Base-by-base conservation (phyloP, 2,797 vertebrate species). In the Mormyrops boulengeri region DNA sequence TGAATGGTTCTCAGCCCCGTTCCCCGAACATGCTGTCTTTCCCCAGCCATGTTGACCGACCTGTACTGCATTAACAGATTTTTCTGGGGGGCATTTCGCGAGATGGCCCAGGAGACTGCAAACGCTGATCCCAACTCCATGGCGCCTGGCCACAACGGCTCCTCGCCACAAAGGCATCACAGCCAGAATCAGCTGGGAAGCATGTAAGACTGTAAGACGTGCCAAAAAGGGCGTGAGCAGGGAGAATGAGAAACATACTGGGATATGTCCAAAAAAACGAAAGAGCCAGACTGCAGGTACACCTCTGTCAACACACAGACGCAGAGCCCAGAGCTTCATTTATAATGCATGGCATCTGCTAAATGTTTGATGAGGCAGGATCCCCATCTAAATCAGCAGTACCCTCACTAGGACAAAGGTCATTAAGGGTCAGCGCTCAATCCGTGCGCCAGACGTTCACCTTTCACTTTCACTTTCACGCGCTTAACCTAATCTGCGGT, bases 341-440 rank as follows among this genome's bases (percentile, higher is more conserved):
- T 77, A 88, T 88, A 82, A 90, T 90, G 87, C 17, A 88, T 88
- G 73, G 73, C 38, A 17, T 38, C 41, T 26, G 66, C 57, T 90
- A 88, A 88, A 90, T 90, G 55, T 90, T 88, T 90, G 52, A 90
- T 90, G 86, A 89, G 22, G 6, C 26, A 87, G 86, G 47, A 86
- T 55, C 50, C 73, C 53, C 77, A 6, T 89, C 60, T 66, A 87
- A 90, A 80, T 90, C 85, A 77, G 50, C 41, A 89, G 38, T n/a
- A 62, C 41, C 34, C 85, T 90, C 86, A 14, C 34, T 82, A 90
- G 88, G 49, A 82, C 50, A 90, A 60, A 88, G 89, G 87, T 90
- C 89, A 88, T 80, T 88, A 38, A 60, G 86, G 86, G 87, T 88
- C 73, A 82, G 50, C 49, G 12, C 66, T 82, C 89, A 60, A 38